Conservation (phyloP, 92 coral and sea anemone species). For the Epizoanthus stellaris region DNA sequence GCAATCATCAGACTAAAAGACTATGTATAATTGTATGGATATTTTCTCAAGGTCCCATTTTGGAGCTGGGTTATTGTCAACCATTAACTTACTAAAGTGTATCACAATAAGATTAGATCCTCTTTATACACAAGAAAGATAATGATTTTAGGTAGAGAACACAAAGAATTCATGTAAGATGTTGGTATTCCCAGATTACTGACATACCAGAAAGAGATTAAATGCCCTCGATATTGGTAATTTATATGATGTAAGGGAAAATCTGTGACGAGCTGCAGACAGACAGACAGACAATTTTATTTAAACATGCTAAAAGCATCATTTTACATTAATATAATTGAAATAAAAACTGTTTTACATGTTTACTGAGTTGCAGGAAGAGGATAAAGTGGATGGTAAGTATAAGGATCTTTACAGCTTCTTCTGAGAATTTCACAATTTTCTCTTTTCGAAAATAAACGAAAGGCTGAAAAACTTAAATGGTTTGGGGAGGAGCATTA, state of each 20-base stretch:
- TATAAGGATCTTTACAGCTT: constrained; percentile 50
- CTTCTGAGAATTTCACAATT: constrained; percentile 42
- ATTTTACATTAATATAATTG: no score
- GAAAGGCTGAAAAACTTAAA: constrained; percentile 39
- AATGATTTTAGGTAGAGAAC: constrained; percentile 21
- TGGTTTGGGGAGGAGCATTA: constrained; percentile 51
- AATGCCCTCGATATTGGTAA: constrained; percentile 50
- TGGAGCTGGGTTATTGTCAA: no score
- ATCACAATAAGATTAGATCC: constrained; percentile 34
- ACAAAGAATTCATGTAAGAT: constrained; percentile 25
- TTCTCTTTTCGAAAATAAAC: constrained; percentile 40
- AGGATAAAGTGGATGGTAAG: constrained; percentile 52
- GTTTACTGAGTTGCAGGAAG: constrained; percentile 29
- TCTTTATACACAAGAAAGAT: constrained; percentile 47
- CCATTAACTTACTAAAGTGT: no score
- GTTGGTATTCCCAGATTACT: constrained; percentile 13
- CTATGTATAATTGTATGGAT: no score
- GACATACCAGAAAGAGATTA: constrained; percentile 35
- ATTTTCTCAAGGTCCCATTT: no score
- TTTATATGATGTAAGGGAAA: constrained; percentile 43
- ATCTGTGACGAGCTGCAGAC: constrained; percentile 7
- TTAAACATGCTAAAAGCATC: no score
- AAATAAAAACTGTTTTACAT: no score
- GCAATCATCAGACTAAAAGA: no score
- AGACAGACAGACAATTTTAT: no score